These are phyloP conservation scores for Pipa parva DNA, from an alignment of 2,113 vertebrate species.

Conservation along the genomic window DNA sequence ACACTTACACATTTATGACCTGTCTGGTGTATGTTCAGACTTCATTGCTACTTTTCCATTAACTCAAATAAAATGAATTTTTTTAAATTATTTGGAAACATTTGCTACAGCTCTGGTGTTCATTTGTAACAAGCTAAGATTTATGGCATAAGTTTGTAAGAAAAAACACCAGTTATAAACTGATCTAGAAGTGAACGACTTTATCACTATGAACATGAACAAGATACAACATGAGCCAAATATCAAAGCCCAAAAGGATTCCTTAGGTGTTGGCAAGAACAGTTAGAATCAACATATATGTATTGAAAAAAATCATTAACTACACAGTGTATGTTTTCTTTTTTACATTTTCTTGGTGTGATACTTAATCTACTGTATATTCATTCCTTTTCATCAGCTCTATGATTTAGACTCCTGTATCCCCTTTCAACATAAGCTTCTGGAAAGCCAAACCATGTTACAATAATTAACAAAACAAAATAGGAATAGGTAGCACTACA, in stretches of 20 bases:
- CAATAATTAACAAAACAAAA: too few species aligned
- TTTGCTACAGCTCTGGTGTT: neutral
- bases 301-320: too few species aligned
- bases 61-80: neutral
- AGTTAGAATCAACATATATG: too few species aligned
- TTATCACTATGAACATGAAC: neutral
- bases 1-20: slow-evolving; percentile 34
- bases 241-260: neutral
- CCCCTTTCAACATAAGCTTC: too few species aligned
- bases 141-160: neutral
- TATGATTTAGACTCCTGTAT: too few species aligned
- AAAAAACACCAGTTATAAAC: neutral
- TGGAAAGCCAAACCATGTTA: too few species aligned
- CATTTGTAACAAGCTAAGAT: neutral
- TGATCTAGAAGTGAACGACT: neutral
- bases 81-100: neutral
- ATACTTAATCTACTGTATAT: too few species aligned
- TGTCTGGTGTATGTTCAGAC: slow-evolving; percentile 19
- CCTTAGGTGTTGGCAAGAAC: too few species aligned
- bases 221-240: neutral
- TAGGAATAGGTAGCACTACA: too few species aligned
- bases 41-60: slow-evolving; percentile 6
- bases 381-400: too few species aligned
- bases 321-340: neutral
- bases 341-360: neutral